phyloP scores from a whole-genome alignment of 2,113 vertebrate species.

The Choloepus hoffmanni region DNA sequence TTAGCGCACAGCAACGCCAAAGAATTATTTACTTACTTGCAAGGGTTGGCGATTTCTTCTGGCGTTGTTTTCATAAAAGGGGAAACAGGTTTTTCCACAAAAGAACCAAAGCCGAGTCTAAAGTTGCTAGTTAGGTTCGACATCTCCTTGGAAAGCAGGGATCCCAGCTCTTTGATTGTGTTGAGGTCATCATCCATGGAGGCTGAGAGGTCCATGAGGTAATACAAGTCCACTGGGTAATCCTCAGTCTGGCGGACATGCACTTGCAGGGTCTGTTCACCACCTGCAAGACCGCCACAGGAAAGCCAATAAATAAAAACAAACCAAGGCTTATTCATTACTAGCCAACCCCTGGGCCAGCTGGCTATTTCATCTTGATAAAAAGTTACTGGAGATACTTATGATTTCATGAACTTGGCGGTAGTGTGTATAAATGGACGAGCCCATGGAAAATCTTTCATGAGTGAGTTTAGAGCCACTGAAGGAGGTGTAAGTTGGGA shows the following conservation, averaged over 20 bases:
- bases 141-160: conserved; percentile 96
- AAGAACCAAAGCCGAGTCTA: conserved; percentile 96
- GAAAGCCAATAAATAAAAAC: conserved; percentile 65
- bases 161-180: conserved; percentile 95
- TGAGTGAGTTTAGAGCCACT: conserved; percentile 21
- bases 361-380: conserved; percentile 43
- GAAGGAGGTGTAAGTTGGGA: conserved; percentile 45
- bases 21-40: conserved; percentile 90
- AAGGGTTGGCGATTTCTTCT: conserved; percentile 93
- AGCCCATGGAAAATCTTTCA: conserved; percentile 25
- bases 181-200: conserved; percentile 96
- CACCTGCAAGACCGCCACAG: conserved; percentile 81
- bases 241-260: conserved; percentile 95
- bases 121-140: conserved; percentile 97
- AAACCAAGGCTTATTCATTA: background rate
- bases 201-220: conserved; percentile 98
- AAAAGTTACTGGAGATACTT: conserved; percentile 46
- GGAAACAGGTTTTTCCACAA: conserved; percentile 98
- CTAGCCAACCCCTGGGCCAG: background rate
- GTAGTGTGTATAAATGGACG: conserved; percentile 29
- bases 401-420: conserved; percentile 26
- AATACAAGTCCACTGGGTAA: conserved; percentile 98
- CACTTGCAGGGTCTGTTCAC: conserved; percentile 93
- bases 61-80: conserved; percentile 95
- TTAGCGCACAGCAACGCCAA: conserved; percentile 12